Percentiles rank a stretch among this genome's conserved stretches.
Conservation (phyloP, 1,140 invertebrate species). For the Magallana angulata region DNA sequence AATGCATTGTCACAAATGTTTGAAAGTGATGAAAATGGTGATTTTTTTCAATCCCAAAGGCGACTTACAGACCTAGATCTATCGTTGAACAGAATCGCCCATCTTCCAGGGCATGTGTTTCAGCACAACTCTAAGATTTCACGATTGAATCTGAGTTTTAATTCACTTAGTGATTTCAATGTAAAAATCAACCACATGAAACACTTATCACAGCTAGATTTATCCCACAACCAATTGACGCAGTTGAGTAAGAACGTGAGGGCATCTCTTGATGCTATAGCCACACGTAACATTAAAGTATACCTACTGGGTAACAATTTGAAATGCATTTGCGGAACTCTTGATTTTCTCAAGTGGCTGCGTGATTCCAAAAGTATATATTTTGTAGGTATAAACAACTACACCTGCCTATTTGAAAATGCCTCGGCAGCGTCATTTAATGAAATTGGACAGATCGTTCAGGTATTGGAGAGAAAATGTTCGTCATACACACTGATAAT, state of each 20-base stretch:
- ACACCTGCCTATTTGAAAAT: neutral
- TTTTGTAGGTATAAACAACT: neutral
- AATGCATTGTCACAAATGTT: neutral
- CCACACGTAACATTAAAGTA: neutral
- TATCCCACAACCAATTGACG: neutral
- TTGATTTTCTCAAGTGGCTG: conserved; percentile 33
- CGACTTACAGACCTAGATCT: neutral
- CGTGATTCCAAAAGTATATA: neutral
- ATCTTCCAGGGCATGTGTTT: neutral
- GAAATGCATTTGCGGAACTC: neutral
- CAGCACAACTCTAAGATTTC: neutral
- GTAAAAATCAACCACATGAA: neutral
- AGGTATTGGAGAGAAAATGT: conserved; percentile 1
- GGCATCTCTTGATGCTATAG: neutral
- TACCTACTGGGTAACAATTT: neutral
- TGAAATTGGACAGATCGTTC: neutral
- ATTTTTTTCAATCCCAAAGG: neutral
- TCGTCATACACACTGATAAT: neutral
- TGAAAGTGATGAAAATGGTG: neutral
- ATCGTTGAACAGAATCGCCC: neutral
- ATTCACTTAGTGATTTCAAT: neutral
- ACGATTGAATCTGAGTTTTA: neutral
- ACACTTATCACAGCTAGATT: neutral
- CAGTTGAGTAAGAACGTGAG: neutral
- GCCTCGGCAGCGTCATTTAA: neutral